These are phyloP conservation scores for Ascidia mentula DNA, from an alignment of 23 tunicate genomes.

Conservation along the genomic window DNA sequence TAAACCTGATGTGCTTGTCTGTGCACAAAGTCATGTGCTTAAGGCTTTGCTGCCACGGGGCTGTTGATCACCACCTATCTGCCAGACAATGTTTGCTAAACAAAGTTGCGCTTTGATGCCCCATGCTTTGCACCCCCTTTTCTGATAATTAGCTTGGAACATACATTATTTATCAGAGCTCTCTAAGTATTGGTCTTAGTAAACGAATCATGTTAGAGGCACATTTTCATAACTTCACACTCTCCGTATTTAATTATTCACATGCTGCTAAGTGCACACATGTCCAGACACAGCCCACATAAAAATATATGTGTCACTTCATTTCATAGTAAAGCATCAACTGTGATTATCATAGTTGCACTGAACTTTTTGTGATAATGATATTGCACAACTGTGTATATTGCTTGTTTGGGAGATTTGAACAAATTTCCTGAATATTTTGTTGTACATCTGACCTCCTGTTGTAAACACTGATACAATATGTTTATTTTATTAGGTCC, in stretches of 20 bases:
- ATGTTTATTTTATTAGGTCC: too few species aligned
- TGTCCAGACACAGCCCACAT: too few species aligned
- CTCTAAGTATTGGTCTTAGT: not conserved
- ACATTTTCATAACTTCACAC: conserved; percentile 6
- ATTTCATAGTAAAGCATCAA: too few species aligned
- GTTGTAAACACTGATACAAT: too few species aligned
- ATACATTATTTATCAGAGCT: not conserved
- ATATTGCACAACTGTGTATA: too few species aligned
- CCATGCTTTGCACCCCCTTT: not conserved
- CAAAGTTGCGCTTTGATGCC: not conserved
- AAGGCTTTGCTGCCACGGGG: not conserved
- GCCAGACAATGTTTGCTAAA: not conserved
- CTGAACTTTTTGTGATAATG: too few species aligned
- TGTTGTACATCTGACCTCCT: too few species aligned
- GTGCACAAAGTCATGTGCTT: conserved; percentile 3
- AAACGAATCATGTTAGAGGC: not conserved
- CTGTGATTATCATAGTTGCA: too few species aligned
- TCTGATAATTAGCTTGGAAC: not conserved
- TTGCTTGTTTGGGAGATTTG: too few species aligned
- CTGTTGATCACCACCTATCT: too few species aligned
- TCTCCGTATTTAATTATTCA: not conserved
- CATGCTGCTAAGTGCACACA: not conserved
- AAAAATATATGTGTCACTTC: too few species aligned
- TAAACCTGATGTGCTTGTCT: not conserved
- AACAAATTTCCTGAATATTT: too few species aligned